A percentile compares a stretch with the other conserved stretches of the same genome.
Evolutionary conservation across 2,797 vertebrate genomes (phyloP).

Genomic region (Benthosema pterotum): DNA sequence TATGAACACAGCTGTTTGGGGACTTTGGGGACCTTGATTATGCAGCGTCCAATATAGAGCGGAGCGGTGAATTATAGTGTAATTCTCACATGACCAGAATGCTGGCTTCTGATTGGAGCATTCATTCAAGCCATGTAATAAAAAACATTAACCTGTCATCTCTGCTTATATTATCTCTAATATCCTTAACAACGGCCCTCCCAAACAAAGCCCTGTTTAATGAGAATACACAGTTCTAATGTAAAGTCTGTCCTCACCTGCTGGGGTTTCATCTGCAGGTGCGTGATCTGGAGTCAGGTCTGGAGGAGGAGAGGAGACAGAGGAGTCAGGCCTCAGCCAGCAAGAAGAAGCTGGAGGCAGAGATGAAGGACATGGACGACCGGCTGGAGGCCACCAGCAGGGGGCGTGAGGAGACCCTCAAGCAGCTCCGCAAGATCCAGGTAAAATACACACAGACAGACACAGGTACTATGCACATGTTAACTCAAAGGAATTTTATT

Average conservation of each 20-base stretch:
- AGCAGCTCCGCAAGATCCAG: slow-evolving; percentile 94
- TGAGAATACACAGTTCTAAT: no score
- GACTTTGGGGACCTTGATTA: no score
- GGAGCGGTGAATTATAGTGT: no score
- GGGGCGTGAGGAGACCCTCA: slow-evolving; percentile 91
- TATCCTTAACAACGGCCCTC: background rate
- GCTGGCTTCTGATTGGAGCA: no score
- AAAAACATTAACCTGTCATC: background rate
- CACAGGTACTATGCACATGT: no score
- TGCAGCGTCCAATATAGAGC: no score
- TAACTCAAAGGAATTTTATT: no score
- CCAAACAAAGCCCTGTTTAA: background rate
- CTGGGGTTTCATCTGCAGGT: slow-evolving; percentile 79
- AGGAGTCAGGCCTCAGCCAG: slow-evolving; percentile 81
- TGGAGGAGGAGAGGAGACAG: slow-evolving; percentile 95
- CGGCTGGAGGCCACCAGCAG: slow-evolving; percentile 89
- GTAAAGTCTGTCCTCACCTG: background rate
- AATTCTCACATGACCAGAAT: no score
- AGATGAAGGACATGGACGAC: slow-evolving; percentile 91
- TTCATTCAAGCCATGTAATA: no score
- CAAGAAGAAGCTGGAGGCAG: slow-evolving; percentile 95
- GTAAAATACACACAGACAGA: slow-evolving; percentile 41
- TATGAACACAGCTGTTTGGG: no score
- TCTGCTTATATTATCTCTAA: background rate
- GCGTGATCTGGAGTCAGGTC: slow-evolving; percentile 91